Base-by-base conservation (phyloP, 2,113 vertebrate species). In the Cyprinodon variegatus region DNA sequence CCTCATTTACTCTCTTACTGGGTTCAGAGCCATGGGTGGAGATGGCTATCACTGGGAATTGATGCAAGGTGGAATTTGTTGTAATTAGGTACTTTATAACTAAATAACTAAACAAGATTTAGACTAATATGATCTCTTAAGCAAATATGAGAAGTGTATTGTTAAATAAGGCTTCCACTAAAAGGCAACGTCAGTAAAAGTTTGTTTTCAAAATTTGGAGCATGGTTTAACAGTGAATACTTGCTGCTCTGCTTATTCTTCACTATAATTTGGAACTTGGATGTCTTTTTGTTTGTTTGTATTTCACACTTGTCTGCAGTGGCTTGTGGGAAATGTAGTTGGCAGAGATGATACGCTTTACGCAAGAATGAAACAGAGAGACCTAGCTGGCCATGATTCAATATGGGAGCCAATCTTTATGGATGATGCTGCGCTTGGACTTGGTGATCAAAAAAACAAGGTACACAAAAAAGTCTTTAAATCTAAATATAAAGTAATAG, bases 401-500 rank as follows among this genome's bases (percentile, higher is more conserved):
- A 92, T 95, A 91, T 95, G 94, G 94, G 94, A 95, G 63, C 94
- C 94, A 0, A 95, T 95, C 83, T 95, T 95, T 86, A 86, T 95
- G 86, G 94, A 95, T 43, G 94, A 95, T 48, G 89, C 92, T 70
- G 90, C 90, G n/a, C 87, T 95, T 60, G 94, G 94, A 80, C 93
- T 95, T 62, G 91, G 93, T 0, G 94, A 95, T 67, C 94, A 93
- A 74, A 95, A 93, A 79, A 94, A 95, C 78, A 95, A 94, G 94
- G 94, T 95, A 87, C 57, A 22, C 29, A 22, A 53, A 60, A 79
- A 74, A 11, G 4, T 61, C 20, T 65, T 39, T 62, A 37, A 13
- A 50, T 4, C 29, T 29, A 29, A 29, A 29, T 29, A 29, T 29
- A 29, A 29, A 29, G 29, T 29, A 1, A 29, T 29, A 29, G 29